Evolutionary conservation across 2,113 vertebrate species (phyloP).

Genomic region (Poeciliopsis prolifica): DNA sequence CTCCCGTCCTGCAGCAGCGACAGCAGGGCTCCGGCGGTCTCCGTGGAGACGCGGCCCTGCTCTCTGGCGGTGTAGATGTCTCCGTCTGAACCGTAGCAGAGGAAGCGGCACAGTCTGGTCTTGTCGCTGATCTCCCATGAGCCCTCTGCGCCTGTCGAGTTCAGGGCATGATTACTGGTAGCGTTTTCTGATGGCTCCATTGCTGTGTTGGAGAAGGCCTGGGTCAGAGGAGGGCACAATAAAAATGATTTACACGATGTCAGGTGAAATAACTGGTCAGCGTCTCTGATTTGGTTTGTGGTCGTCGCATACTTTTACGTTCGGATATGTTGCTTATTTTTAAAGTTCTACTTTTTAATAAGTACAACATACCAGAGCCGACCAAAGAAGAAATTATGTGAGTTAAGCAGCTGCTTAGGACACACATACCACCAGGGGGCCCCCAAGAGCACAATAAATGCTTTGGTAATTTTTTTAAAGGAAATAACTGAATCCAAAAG

Average conservation of each 20-base stretch:
- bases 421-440: too few species aligned
- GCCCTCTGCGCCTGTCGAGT: constrained; percentile 54
- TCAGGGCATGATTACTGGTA: constrained; percentile 63
- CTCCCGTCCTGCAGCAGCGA: constrained; percentile 88
- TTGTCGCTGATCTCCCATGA: constrained; percentile 81
- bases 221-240: constrained; percentile 5
- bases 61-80: constrained; percentile 81
- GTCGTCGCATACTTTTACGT: too few species aligned
- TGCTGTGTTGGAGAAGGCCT: constrained; percentile 31
- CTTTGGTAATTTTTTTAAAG: too few species aligned
- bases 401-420: too few species aligned
- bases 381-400: too few species aligned
- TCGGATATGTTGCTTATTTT: too few species aligned
- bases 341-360: too few species aligned
- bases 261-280: too few species aligned
- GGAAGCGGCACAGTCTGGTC: constrained; percentile 84
- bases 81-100: constrained; percentile 90
- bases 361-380: too few species aligned
- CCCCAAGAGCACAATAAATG: too few species aligned
- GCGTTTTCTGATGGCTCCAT: constrained; percentile 74
- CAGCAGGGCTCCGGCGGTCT: constrained; percentile 79
- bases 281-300: too few species aligned
- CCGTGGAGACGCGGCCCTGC: constrained; percentile 79
- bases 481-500: too few species aligned
- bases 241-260: not conserved